Percentiles rank a stretch among this genome's conserved stretches.
These are phyloP conservation scores for Geodia barretti DNA, from an alignment of 37 sponge, comb jelly and placozoan species.

Conservation along the genomic window DNA sequence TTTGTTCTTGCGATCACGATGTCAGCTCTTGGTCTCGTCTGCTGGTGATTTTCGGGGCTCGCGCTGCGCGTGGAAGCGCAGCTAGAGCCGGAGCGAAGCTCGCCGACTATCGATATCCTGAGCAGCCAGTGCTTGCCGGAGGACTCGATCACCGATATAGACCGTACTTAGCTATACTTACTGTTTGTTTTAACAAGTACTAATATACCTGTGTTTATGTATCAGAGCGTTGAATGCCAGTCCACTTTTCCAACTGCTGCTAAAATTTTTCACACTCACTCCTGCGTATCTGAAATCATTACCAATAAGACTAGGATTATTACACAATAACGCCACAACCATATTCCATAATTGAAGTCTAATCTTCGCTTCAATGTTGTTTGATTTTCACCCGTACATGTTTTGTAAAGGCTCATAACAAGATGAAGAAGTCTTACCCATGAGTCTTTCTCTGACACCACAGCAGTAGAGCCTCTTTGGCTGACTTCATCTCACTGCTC, in stretches of 20 bases:
- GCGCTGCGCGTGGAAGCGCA: background rate
- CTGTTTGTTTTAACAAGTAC: too few species aligned
- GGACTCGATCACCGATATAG: background rate
- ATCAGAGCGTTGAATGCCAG: conserved; percentile 97
- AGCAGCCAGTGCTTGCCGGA: background rate
- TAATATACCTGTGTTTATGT: conserved; percentile 95
- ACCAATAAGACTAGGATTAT: too few species aligned
- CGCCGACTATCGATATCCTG: background rate
- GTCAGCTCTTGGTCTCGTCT: too few species aligned
- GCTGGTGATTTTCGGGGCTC: too few species aligned
- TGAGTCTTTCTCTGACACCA: conserved; percentile 97
- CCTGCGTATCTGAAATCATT: conserved; percentile 73
- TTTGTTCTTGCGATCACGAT: too few species aligned
- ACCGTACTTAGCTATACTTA: too few species aligned
- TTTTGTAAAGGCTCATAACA: too few species aligned
- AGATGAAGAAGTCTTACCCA: too few species aligned
- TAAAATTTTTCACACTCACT: conserved; percentile 94
- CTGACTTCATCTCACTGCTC: conserved; percentile 82
- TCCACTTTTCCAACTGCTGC: conserved; percentile 90
- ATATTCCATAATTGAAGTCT: too few species aligned
- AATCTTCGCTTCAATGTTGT: too few species aligned
- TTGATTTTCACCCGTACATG: too few species aligned
- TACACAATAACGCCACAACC: too few species aligned
- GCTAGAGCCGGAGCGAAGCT: background rate
- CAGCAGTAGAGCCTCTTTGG: conserved; percentile 94